Evolutionary conservation across 2,888 invertebrate genomes (phyloP), one percentile per base, ranked within the genome.

Genomic region (Acrocera orbiculus): DNA sequence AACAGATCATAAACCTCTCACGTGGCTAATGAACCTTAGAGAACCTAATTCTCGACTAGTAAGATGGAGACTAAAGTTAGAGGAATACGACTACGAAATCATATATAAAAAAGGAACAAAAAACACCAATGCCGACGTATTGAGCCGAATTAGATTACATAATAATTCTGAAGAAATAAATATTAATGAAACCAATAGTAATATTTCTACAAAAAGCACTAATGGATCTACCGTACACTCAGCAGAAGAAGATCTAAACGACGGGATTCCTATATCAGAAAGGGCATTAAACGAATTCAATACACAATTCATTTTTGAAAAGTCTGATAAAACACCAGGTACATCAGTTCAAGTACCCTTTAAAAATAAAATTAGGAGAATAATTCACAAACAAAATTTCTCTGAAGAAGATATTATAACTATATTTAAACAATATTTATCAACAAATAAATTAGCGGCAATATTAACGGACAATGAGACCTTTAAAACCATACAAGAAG

Each of bases 201-300:
- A 30, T n/a, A 32, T 19, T 5, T 26, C 32, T 4, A 26, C 16
- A 9, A 16, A 32, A 11, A 15, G 15, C 2, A 17, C 10, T 14
- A 27, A 28, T 20, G 34, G 34, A 9, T 32, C 34, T 20, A 36
- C 36, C 7, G 35, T 41, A 16, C 39, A 43, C 20, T 44, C 41
- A 5, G 32, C 39, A 4, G 13, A 35, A 2, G 43, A 44, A 38
- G 38, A 44, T 16, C 15, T 36, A 2, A 28, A 40, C 27, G 41
- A 45, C 7, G 41, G 39, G 5, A 43, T 47, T 3, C 38, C 31
- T n/a, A 47, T 46, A 10, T 42, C 43, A 5, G 42, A 43, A 37
- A 37, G 42, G 39, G 44, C 46, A 15, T 13, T 46, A 14, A 45
- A 47, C 23, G 40, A 40, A 26, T 41, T 42, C 14, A 30, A 17